phyloP scores from a whole-genome alignment of 2,797 vertebrate genomes.

The Rousettus madagascariensis region DNA sequence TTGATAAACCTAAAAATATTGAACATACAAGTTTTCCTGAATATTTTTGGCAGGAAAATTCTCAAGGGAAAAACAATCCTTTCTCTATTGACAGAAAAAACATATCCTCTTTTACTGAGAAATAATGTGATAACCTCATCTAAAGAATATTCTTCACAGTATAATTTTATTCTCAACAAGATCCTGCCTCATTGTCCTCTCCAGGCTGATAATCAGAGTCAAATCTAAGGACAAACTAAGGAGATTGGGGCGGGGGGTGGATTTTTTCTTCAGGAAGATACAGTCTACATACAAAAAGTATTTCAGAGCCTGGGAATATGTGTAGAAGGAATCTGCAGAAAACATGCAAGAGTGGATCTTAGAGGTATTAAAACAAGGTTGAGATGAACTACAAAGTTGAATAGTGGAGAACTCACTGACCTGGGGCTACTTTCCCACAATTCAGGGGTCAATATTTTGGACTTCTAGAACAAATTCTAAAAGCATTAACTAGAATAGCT shows the following conservation, averaged over 20 bases:
- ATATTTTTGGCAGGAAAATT: neutral
- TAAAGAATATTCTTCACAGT: neutral
- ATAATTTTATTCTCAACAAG: neutral
- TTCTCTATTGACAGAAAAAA: neutral
- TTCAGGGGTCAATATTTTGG: neutral
- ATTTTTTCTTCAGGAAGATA: neutral
- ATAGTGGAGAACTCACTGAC: neutral
- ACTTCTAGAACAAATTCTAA: neutral
- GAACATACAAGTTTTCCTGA: neutral
- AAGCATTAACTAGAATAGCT: neutral
- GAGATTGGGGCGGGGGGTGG: neutral
- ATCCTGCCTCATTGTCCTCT: neutral
- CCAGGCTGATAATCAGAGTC: neutral
- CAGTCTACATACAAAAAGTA: neutral
- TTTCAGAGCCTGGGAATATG: neutral
- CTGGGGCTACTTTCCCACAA: neutral
- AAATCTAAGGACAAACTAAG: neutral
- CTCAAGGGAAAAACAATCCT: neutral
- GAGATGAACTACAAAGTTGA: neutral
- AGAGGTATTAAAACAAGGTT: neutral
- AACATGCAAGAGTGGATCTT: neutral
- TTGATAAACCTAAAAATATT: neutral
- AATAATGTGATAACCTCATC: neutral
- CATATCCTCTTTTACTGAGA: neutral
- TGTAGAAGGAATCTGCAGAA: neutral